A percentile compares a stretch with the other conserved stretches of the same genome.
phyloP scores from a whole-genome alignment of 2,113 vertebrate species.

The Psammodynastes pulverulentus region DNA sequence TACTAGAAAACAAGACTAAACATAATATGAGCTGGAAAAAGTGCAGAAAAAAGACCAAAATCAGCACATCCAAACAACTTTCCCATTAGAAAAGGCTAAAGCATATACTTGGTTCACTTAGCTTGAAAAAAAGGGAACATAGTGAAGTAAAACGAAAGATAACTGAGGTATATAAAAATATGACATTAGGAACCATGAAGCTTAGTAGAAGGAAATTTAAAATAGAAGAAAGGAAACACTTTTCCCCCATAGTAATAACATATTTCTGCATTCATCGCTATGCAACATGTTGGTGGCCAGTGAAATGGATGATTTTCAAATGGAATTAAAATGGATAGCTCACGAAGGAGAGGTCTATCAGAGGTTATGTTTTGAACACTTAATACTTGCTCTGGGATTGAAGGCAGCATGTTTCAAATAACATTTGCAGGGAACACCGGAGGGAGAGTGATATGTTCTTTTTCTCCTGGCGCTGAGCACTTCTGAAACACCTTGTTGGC shows the following conservation, averaged over 20 bases:
- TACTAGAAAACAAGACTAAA: background rate
- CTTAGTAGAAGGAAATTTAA: background rate
- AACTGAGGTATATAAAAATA: background rate
- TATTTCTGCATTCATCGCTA: background rate
- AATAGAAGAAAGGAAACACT: background rate
- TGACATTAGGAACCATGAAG: background rate
- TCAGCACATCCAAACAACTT: background rate
- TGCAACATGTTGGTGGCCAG: background rate
- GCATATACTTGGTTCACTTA: background rate
- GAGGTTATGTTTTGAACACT: background rate
- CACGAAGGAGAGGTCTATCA: background rate
- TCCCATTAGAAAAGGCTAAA: background rate
- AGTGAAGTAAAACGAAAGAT: background rate
- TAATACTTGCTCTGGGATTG: background rate
- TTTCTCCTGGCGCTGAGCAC: background rate
- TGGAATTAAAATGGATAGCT: background rate
- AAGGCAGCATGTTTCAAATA: background rate
- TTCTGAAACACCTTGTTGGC: background rate
- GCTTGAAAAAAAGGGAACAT: background rate
- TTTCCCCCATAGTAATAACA: too few species aligned
- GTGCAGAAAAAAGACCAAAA: background rate
- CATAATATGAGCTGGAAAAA: background rate
- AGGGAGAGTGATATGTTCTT: background rate
- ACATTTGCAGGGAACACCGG: background rate
- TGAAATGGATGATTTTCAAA: background rate